Base-by-base conservation (phyloP, 2,797 vertebrate genomes). In the Gallinago solitaria region DNA sequence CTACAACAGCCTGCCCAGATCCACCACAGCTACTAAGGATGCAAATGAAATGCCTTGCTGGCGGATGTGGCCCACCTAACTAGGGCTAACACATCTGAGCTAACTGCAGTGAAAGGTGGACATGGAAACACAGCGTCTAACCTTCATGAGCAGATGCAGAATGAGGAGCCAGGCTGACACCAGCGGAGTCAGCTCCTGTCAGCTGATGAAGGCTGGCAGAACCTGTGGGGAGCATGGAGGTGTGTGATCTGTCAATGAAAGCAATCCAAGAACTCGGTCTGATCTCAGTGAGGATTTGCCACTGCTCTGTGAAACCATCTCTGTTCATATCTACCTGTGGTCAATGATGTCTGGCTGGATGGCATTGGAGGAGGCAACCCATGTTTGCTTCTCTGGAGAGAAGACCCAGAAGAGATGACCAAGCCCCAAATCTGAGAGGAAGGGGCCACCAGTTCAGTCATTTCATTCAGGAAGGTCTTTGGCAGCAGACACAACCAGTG, bases 191-290 rank as follows among this genome's bases (percentile, higher is more conserved):
- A 69, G 70, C 37, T 87, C 54, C 83, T 1, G 0, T 8, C 48
- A 81, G 63, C 69, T 65, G 70, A 30, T 3, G 5, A 32, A 9
- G 1, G 1, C 1, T 51, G 61, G 27, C 76, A 10, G 39, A 9
- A 51, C 33, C 41, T 1, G 0, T 1, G 24, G n/a, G 19, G 48
- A 43, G 8, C 25, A 21, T 0, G 24, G 50, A 78, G 39, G 7
- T 3, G 6, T 54, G 64, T 8, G 73, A 76, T 24, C 41, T 45
- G 21, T 5, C 50, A 63, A 8, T 1, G 5, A 35, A 78, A 54
- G 73, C 50, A 63, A 16, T 33, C 13, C 47, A 35, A 78, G 70
- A 9, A 15, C 39, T 54, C 1, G 1, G 6, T 15, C 59, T 51
- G 8, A 17, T 12, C 71, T 45, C 37, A 28, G 45, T 1, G 30